phyloP scores from a whole-genome alignment of 2,797 vertebrate genomes.

The Phyllotis vaccarum region DNA sequence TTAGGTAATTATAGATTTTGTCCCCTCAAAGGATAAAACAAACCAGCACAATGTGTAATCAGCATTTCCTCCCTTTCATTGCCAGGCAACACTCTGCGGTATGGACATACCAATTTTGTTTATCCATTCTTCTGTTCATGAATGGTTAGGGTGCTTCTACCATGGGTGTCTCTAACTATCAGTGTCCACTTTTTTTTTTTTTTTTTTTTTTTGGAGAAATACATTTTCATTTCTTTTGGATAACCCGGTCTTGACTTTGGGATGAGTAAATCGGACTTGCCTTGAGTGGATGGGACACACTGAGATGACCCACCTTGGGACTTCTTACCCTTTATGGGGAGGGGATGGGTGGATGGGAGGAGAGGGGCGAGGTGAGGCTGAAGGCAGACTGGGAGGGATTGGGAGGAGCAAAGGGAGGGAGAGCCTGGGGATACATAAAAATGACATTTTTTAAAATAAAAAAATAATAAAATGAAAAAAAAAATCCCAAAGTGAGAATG shows the following conservation, averaged over 20 bases:
- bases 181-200: not conserved
- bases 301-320: too few species aligned
- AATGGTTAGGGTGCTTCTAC: not conserved
- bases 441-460: too few species aligned
- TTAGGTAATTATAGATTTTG: not conserved
- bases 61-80: not conserved
- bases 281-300: too few species aligned
- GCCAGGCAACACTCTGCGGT: not conserved
- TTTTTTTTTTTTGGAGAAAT: not conserved
- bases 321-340: too few species aligned
- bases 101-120: not conserved
- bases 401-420: too few species aligned
- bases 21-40: not conserved
- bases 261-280: too few species aligned
- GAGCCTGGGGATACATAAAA: too few species aligned
- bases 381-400: too few species aligned
- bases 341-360: too few species aligned
- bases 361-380: too few species aligned
- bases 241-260: too few species aligned
- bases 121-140: not conserved
- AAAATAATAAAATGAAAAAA: too few species aligned
- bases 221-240: constrained; percentile 24
- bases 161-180: not conserved
- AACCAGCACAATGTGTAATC: not conserved
- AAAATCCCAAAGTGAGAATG: constrained; percentile 19